A percentile compares a stretch with the other conserved stretches of the same genome.
phyloP scores from a whole-genome alignment of 2,888 invertebrate genomes.

The Drosophila buzzatii region DNA sequence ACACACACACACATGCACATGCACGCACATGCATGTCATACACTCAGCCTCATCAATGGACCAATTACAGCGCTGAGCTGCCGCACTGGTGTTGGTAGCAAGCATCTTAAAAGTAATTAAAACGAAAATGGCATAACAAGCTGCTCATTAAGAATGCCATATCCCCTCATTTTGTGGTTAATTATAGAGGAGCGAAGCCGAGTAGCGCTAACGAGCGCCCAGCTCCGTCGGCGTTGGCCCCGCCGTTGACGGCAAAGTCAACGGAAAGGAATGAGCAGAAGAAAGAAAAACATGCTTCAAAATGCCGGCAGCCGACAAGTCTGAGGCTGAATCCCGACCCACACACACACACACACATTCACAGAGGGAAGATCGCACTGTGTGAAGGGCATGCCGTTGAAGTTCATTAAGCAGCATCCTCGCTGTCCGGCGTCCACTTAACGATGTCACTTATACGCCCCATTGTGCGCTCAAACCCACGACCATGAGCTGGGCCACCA shows the following conservation, averaged over 20 bases:
- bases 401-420: slow-evolving; percentile 82
- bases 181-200: slow-evolving; percentile 78
- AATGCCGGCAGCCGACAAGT: slow-evolving; percentile 29
- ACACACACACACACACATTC: not conserved
- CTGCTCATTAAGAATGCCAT: slow-evolving; percentile 76
- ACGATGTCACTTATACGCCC: slow-evolving; percentile 81
- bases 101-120: slow-evolving; percentile 82
- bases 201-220: slow-evolving; percentile 62
- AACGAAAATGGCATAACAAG: slow-evolving; percentile 81
- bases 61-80: slow-evolving; percentile 79
- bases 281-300: slow-evolving; percentile 52
- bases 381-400: slow-evolving; percentile 62
- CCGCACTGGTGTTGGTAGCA: slow-evolving; percentile 68
- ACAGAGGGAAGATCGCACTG: slow-evolving; percentile 9
- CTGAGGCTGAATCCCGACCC: no score
- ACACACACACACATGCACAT: slow-evolving; percentile 9
- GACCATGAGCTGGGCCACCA: slow-evolving; percentile 31
- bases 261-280: slow-evolving; percentile 29
- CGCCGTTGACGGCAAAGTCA: slow-evolving; percentile 31
- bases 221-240: slow-evolving; percentile 24
- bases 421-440: slow-evolving; percentile 67
- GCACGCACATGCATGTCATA: slow-evolving; percentile 6
- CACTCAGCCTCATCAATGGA: slow-evolving; percentile 77
- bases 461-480: slow-evolving; percentile 70
- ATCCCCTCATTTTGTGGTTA: slow-evolving; percentile 80